Conservation (phyloP, 2,888 invertebrate species). For the Drosophila hamatofila region DNA sequence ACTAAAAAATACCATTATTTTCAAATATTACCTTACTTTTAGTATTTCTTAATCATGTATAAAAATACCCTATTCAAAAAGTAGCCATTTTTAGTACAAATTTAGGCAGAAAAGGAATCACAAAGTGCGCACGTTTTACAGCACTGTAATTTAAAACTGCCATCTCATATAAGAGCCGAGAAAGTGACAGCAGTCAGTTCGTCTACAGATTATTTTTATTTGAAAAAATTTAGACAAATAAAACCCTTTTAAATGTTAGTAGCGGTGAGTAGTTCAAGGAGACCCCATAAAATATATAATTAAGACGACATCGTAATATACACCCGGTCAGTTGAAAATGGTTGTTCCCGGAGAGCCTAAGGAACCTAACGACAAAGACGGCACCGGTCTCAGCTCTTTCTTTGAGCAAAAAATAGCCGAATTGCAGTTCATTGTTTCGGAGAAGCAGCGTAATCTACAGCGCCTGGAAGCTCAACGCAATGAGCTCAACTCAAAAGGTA, state of each 20-base stretch:
- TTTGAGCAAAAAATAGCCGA: conserved; percentile 99
- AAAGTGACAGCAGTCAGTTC: neutral
- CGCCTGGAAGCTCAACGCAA: conserved; percentile 98
- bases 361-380: conserved; percentile 6
- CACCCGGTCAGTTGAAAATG: conserved; percentile 70
- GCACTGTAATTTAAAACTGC: conserved; percentile 39
- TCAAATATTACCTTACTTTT: too few relatives aligned
- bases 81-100: neutral
- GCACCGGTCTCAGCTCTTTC: conserved; percentile 94
- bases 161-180: conserved; percentile 26
- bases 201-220: neutral
- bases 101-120: neutral
- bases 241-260: conserved; percentile 13
- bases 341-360: conserved; percentile 55
- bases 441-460: conserved; percentile 97
- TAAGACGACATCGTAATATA: rapidly evolving
- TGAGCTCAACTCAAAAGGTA: conserved; percentile 99
- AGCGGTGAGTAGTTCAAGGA: conserved; percentile 13
- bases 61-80: neutral
- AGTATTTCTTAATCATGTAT: neutral
- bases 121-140: conserved; percentile 20
- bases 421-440: conserved; percentile 95
- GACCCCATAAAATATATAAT: neutral
- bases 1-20: neutral
- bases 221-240: neutral